Evolutionary conservation across 1,140 invertebrate genomes (phyloP).

Genomic region (Cryptotermes secundus): DNA sequence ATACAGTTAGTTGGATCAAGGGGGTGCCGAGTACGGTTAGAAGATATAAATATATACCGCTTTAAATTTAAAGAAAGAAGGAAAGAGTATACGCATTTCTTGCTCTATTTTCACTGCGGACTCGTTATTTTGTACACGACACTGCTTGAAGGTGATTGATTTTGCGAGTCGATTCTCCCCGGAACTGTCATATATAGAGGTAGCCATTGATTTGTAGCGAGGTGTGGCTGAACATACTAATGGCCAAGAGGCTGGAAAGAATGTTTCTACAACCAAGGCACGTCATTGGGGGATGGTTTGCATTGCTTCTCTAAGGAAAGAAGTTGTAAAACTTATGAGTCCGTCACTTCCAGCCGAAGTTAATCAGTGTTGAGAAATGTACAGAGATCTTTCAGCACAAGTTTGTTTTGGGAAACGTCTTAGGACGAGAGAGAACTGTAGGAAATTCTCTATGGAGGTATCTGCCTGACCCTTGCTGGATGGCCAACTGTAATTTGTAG

Average conservation of each 20-base stretch:
- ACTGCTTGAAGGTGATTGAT: too few relatives aligned
- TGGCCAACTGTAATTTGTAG: slow-evolving; percentile 14
- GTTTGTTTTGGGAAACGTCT: not conserved
- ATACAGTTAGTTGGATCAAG: too few relatives aligned
- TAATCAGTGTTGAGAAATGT: not conserved
- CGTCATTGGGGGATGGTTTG: not conserved
- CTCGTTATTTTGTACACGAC: too few relatives aligned
- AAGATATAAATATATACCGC: too few relatives aligned
- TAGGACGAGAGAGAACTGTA: too few relatives aligned
- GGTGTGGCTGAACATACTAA: not conserved
- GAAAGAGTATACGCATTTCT: too few relatives aligned
- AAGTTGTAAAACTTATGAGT: not conserved
- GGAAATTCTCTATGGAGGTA: too few relatives aligned
- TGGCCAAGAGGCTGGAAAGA: not conserved
- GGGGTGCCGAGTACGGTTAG: too few relatives aligned
- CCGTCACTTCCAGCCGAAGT: not conserved
- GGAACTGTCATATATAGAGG: not conserved
- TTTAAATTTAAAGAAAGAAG: too few relatives aligned
- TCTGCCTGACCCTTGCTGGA: not conserved
- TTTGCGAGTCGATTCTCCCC: not conserved
- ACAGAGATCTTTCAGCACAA: not conserved
- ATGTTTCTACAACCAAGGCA: not conserved
- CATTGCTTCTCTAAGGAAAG: not conserved
- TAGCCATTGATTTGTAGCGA: not conserved
- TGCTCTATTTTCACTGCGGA: too few relatives aligned